Evolutionary conservation across 2,113 vertebrate species (phyloP).

Genomic region (Heteronetta atricapilla): DNA sequence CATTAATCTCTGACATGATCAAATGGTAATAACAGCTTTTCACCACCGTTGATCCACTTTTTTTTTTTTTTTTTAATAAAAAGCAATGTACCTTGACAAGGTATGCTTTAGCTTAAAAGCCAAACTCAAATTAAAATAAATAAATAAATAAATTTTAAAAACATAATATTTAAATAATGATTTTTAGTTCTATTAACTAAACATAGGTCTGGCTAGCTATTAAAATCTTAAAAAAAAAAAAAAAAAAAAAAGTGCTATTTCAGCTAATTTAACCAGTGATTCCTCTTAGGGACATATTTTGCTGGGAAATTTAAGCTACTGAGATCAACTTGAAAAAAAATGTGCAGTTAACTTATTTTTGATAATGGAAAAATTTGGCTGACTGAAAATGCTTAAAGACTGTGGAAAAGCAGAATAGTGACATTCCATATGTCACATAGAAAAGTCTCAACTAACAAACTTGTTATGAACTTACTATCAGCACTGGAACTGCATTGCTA

Average conservation of each 20-base stretch:
- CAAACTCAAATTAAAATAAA: background rate
- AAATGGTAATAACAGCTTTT: background rate
- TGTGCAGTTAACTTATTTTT: conserved; percentile 81
- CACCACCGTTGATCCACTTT: background rate
- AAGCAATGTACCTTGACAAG: background rate
- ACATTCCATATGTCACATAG: conserved; percentile 45
- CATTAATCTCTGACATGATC: background rate
- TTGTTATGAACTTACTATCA: conserved; percentile 47
- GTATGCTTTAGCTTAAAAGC: background rate
- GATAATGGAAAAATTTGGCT: conserved; percentile 82
- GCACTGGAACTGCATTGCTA: conserved; percentile 38
- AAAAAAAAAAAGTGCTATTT: conserved; percentile 76
- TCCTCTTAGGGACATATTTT: conserved; percentile 80
- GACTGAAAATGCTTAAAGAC: conserved; percentile 74
- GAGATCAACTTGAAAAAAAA: conserved; percentile 78
- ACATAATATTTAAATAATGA: background rate
- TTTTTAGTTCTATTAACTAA: conserved; percentile 37
- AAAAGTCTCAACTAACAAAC: conserved; percentile 47
- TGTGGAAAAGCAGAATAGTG: conserved; percentile 34
- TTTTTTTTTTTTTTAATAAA: background rate
- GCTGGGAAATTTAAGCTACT: conserved; percentile 75
- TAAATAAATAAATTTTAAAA: too few species aligned
- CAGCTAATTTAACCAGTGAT: conserved; percentile 82
- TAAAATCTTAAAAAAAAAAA: conserved; percentile 50
- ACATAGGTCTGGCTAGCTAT: conserved; percentile 26